Conservation (phyloP, 2,888 invertebrate genomes). For the Spialia ferax region DNA sequence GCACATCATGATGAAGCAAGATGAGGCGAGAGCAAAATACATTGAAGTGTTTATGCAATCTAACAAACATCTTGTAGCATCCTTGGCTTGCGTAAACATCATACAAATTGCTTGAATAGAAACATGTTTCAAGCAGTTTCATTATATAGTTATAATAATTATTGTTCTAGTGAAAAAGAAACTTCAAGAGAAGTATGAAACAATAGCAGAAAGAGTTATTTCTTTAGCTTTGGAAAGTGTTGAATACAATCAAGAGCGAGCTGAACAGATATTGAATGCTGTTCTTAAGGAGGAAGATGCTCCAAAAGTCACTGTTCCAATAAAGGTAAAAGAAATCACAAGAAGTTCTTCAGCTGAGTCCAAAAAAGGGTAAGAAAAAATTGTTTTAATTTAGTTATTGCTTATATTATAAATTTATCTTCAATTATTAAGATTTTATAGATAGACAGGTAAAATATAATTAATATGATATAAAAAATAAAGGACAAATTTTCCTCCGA, state of each 20-base stretch:
- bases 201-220: conserved; percentile 93
- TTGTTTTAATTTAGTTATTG: conserved; percentile 37
- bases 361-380: conserved; percentile 64
- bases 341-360: conserved; percentile 52
- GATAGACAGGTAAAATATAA: too few relatives aligned
- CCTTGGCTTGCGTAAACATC: too few relatives aligned
- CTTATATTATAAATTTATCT: neutral
- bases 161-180: conserved; percentile 88
- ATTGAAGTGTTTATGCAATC: too few relatives aligned
- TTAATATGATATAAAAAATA: too few relatives aligned
- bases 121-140: neutral
- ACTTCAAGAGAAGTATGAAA: conserved; percentile 90
- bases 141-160: neutral
- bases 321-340: conserved; percentile 57
- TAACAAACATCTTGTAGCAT: too few relatives aligned
- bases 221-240: conserved; percentile 95
- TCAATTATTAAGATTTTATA: too few relatives aligned
- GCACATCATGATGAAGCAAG: too few relatives aligned
- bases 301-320: conserved; percentile 54
- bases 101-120: neutral
- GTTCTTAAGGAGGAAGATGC: conserved; percentile 89
- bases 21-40: too few relatives aligned
- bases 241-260: conserved; percentile 93
- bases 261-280: conserved; percentile 92
- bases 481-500: too few relatives aligned